These are phyloP conservation scores for Morelia viridis DNA, from an alignment of 2,797 vertebrate species.

Conservation along the genomic window DNA sequence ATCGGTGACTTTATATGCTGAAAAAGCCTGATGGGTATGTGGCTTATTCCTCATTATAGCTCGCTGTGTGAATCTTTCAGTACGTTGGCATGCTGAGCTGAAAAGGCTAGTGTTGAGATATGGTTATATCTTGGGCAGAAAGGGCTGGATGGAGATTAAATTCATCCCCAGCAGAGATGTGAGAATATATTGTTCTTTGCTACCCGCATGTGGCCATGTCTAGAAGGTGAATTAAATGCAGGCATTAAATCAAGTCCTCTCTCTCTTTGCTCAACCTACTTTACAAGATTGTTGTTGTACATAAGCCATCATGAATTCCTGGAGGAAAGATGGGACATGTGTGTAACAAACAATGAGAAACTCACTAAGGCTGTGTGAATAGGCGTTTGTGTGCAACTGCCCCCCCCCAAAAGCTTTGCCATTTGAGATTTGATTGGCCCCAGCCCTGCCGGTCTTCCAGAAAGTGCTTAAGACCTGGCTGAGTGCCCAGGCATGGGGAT, in stretches of 20 bases:
- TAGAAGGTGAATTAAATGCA: not conserved
- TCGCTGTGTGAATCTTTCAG: slow-evolving; percentile 77
- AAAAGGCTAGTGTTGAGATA: slow-evolving; percentile 73
- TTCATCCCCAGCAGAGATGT: slow-evolving; percentile 72
- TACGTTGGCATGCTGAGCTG: slow-evolving; percentile 71
- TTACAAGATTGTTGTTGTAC: not conserved
- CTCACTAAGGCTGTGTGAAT: not conserved
- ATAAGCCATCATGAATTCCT: not conserved
- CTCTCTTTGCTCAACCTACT: not conserved
- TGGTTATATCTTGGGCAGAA: slow-evolving; percentile 79
- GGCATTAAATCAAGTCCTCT: not conserved
- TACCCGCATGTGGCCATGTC: slow-evolving; percentile 32
- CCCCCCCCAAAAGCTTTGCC: not conserved
- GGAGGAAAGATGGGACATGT: not conserved
- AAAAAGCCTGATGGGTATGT: slow-evolving; percentile 76
- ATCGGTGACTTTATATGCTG: slow-evolving; percentile 78
- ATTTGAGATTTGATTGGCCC: not conserved
- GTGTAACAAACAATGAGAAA: not conserved
- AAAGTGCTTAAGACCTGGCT: not conserved
- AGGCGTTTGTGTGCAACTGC: not conserved
- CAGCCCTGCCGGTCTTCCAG: not conserved
- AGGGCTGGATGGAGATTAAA: slow-evolving; percentile 76
- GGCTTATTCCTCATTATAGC: slow-evolving; percentile 80
- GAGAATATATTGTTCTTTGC: slow-evolving; percentile 75
- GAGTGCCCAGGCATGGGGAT: not conserved